Evolutionary conservation across 1,140 invertebrate genomes (phyloP).

Genomic region (Choristoneura fumiferana): DNA sequence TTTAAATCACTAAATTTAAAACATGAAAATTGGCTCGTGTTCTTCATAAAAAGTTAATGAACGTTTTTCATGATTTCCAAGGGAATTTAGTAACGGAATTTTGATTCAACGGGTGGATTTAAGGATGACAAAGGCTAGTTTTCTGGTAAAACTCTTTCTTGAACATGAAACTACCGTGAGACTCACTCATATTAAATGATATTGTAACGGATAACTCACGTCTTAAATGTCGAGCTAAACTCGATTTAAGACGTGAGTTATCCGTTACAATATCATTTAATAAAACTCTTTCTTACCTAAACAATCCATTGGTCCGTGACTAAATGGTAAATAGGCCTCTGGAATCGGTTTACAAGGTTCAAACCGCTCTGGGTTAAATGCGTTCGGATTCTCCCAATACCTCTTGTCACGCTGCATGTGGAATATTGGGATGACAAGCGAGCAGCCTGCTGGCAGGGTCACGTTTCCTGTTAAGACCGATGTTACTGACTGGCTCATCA

Average conservation of each 20-base stretch:
- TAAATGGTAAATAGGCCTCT: slow-evolving; percentile 82
- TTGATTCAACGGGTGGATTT: too few relatives aligned
- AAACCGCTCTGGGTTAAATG: slow-evolving; percentile 85
- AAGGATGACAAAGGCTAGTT: too few relatives aligned
- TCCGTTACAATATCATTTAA: too few relatives aligned
- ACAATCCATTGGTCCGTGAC: slow-evolving; percentile 82
- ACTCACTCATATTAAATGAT: too few relatives aligned
- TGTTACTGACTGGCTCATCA: not conserved
- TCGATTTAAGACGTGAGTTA: too few relatives aligned
- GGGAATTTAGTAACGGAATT: too few relatives aligned
- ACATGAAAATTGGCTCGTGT: not conserved
- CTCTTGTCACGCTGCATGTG: slow-evolving; percentile 51
- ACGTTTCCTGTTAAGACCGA: slow-evolving; percentile 62
- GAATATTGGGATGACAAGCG: slow-evolving; percentile 48
- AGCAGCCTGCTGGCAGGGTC: slow-evolving; percentile 77
- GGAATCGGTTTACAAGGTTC: slow-evolving; percentile 77
- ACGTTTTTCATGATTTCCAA: too few relatives aligned
- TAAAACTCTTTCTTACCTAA: slow-evolving; percentile 79
- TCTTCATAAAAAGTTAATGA: not conserved
- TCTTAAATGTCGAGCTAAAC: too few relatives aligned
- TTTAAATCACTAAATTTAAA: too few relatives aligned
- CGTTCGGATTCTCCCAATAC: slow-evolving; percentile 49
- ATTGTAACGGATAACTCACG: too few relatives aligned
- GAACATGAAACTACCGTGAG: too few relatives aligned
- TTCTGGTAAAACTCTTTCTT: too few relatives aligned